These are phyloP conservation scores for Parelbella ahira DNA, from an alignment of 2,888 invertebrate genomes.

Conservation along the genomic window DNA sequence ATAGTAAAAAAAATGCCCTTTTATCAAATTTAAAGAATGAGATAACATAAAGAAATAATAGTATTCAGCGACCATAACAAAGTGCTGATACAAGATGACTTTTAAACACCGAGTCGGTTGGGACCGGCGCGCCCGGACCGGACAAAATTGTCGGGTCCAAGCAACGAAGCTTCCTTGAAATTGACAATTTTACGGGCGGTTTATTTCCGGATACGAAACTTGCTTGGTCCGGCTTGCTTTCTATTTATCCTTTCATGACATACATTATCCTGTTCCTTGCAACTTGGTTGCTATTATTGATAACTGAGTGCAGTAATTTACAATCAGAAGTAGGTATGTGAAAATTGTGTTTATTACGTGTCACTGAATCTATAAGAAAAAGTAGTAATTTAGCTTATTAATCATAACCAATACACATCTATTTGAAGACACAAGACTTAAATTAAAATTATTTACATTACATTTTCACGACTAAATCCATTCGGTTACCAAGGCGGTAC, in stretches of 20 bases:
- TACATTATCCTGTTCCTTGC: slow-evolving; percentile 5
- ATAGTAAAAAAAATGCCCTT: no score
- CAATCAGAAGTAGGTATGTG: no score
- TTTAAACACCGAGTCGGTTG: slow-evolving; percentile 41
- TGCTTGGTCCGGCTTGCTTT: slow-evolving; percentile 62
- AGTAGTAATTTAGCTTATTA: no score
- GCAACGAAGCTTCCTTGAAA: slow-evolving; percentile 74
- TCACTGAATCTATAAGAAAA: no score
- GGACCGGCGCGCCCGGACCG: slow-evolving; percentile 30
- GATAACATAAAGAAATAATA: no score
- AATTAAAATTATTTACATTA: no score
- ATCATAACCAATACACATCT: no score
- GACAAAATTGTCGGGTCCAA: slow-evolving; percentile 61
- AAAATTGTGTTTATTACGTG: no score
- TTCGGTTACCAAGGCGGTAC: slow-evolving; percentile 42
- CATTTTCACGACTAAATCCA: slow-evolving; percentile 14
- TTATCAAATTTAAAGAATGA: no score
- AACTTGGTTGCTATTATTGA: not conserved
- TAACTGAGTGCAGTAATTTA: no score
- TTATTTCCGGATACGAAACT: slow-evolving; percentile 82
- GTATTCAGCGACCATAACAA: not conserved
- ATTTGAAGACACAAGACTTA: no score
- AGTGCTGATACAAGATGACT: slow-evolving; percentile 27
- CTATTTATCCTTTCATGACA: slow-evolving; percentile 51
- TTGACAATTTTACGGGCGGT: slow-evolving; percentile 86